Conservation (phyloP, 2,113 vertebrate species). For the Salvelinus namaycush region DNA sequence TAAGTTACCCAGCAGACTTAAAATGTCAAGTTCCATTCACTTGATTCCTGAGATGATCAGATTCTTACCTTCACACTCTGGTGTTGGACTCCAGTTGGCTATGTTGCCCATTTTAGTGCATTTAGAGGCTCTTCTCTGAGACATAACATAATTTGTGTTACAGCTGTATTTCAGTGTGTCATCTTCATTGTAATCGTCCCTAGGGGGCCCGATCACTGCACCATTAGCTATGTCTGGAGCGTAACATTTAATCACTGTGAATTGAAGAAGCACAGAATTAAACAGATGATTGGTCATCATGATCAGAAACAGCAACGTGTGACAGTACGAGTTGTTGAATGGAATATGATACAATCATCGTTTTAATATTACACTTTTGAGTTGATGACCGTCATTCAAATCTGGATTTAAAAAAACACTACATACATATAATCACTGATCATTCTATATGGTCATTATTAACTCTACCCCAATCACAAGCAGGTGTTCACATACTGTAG, state of each 20-base stretch:
- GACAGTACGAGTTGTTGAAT: neutral
- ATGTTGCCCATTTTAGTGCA: slow-evolving; percentile 34
- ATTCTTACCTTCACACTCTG: slow-evolving; percentile 60
- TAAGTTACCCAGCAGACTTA: neutral
- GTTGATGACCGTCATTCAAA: too few species aligned
- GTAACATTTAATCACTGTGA: slow-evolving; percentile 49
- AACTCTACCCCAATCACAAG: too few species aligned
- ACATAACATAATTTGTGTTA: fast-evolving
- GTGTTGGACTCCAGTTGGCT: slow-evolving; percentile 56
- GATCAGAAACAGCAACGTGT: neutral
- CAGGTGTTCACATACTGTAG: too few species aligned
- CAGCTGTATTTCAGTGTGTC: slow-evolving; percentile 38
- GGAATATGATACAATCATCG: too few species aligned
- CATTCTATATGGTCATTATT: too few species aligned
- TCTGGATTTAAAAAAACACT: too few species aligned
- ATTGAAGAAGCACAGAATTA: slow-evolving; percentile 1
- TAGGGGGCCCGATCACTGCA: fast-evolving
- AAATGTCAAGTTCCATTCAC: neutral
- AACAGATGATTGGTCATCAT: neutral
- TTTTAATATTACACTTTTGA: too few species aligned
- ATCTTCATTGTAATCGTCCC: slow-evolving; percentile 25
- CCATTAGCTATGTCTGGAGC: slow-evolving; percentile 28
- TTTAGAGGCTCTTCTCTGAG: neutral
- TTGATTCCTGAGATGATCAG: neutral
- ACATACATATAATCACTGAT: too few species aligned